Evolutionary conservation across 2,113 vertebrate species (phyloP).

Genomic region (Microcebus tavaratra): DNA sequence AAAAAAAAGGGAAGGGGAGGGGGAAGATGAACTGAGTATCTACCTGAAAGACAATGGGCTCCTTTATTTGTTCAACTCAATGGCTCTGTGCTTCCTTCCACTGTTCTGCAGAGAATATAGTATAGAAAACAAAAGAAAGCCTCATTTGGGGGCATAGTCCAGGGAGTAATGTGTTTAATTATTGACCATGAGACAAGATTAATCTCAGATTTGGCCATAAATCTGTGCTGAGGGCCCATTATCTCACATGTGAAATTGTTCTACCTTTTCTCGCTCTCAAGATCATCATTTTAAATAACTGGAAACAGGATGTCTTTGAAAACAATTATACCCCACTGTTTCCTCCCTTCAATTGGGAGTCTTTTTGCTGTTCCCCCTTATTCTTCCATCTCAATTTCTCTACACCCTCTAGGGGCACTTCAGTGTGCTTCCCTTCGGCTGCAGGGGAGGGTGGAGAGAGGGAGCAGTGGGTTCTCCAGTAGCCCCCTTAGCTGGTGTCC

Average conservation of each 20-base stretch:
- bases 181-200: background rate
- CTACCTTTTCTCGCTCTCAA: background rate
- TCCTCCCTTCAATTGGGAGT: background rate
- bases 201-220: background rate
- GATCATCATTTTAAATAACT: background rate
- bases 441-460: background rate
- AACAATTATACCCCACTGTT: background rate
- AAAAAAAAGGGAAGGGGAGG: background rate
- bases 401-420: too few species aligned
- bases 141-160: background rate
- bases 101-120: background rate
- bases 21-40: background rate
- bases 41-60: background rate
- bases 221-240: background rate
- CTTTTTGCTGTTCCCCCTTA: background rate
- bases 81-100: background rate
- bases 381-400: background rate
- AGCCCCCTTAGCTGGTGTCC: background rate
- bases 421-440: background rate
- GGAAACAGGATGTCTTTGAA: background rate
- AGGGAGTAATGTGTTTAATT: background rate
- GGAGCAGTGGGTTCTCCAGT: too few species aligned
- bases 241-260: background rate
- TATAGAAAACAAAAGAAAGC: background rate
- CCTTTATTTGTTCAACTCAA: background rate